A percentile compares a stretch with the other conserved stretches of the same genome.
phyloP scores from a whole-genome alignment of 2,888 invertebrate genomes.

The Andrena bicolor region DNA sequence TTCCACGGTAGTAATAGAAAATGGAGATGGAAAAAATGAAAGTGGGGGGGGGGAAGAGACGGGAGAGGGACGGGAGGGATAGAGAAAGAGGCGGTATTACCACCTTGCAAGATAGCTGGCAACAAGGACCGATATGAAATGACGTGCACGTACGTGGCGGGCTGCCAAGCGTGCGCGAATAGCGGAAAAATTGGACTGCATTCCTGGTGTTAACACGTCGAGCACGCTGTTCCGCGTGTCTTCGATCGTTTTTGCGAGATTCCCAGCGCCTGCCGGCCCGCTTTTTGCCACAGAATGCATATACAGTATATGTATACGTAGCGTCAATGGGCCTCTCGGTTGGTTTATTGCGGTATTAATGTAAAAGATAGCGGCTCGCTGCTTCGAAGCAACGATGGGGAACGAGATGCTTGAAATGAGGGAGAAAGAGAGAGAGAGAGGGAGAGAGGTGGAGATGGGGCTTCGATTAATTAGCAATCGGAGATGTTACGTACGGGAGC shows the following conservation, averaged over 20 bases:
- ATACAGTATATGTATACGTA: too few relatives aligned
- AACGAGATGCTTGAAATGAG: not conserved
- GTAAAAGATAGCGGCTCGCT: conserved; percentile 50
- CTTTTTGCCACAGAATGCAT: conserved; percentile 46
- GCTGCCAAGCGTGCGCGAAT: conserved; percentile 56
- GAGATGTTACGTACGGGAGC: conserved; percentile 58
- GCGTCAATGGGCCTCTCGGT: conserved; percentile 45
- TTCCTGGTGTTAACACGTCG: conserved; percentile 72
- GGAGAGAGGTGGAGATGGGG: not conserved
- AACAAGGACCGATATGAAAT: conserved; percentile 67
- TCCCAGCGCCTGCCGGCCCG: conserved; percentile 50
- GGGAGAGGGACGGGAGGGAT: not conserved
- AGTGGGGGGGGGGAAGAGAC: not conserved
- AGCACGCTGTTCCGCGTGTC: conserved; percentile 69
- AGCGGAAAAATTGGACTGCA: conserved; percentile 74
- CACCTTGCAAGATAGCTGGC: conserved; percentile 55
- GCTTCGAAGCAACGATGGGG: not conserved
- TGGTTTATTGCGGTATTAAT: conserved; percentile 67
- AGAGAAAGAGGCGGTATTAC: conserved; percentile 42
- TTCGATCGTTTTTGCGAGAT: conserved; percentile 66
- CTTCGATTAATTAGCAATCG: conserved; percentile 63
- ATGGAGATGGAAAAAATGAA: conserved; percentile 5
- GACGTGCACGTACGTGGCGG: conserved; percentile 65
- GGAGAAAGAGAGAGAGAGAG: not conserved
- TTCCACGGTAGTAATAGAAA: conserved; percentile 14